Conservation (phyloP, 2,797 vertebrate genomes). For the Gymnodraco acuticeps region DNA sequence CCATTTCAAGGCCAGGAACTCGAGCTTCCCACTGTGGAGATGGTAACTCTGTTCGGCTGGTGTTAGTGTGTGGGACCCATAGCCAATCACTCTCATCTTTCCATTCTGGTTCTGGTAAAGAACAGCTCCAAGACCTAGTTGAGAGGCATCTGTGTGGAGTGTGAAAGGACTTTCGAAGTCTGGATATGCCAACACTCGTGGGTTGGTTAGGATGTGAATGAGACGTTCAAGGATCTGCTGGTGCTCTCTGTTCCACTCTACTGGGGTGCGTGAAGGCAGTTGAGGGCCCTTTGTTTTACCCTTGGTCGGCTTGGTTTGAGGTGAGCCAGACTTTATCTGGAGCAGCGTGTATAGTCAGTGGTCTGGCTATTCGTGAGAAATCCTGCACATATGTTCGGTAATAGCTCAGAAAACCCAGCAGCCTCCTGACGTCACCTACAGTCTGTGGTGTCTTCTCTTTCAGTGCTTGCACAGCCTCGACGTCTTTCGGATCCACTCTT, state of each 20-base stretch:
- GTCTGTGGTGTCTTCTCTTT: too few relatives aligned
- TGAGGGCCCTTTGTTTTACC: background rate
- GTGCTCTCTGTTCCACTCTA: background rate
- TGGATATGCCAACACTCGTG: too few relatives aligned
- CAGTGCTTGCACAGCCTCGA: background rate
- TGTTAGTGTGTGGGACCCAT: background rate
- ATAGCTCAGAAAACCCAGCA: background rate
- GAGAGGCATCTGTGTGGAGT: too few relatives aligned
- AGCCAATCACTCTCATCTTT: background rate
- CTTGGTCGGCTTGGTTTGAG: background rate
- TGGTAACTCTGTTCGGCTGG: background rate
- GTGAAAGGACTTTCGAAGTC: too few relatives aligned
- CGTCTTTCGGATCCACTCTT: conserved; percentile 9
- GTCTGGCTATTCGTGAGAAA: background rate
- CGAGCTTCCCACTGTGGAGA: background rate
- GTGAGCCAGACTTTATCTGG: background rate
- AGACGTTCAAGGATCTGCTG: too few relatives aligned
- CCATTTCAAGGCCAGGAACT: too few relatives aligned
- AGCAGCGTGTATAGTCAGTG: background rate
- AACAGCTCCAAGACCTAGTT: background rate
- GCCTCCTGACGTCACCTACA: background rate
- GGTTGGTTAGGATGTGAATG: too few relatives aligned
- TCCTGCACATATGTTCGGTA: background rate
- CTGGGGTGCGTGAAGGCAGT: background rate
- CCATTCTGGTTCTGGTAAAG: conserved; percentile 5